phyloP scores from a whole-genome alignment of 2,888 invertebrate genomes.

The Campopleginae sp. region DNA sequence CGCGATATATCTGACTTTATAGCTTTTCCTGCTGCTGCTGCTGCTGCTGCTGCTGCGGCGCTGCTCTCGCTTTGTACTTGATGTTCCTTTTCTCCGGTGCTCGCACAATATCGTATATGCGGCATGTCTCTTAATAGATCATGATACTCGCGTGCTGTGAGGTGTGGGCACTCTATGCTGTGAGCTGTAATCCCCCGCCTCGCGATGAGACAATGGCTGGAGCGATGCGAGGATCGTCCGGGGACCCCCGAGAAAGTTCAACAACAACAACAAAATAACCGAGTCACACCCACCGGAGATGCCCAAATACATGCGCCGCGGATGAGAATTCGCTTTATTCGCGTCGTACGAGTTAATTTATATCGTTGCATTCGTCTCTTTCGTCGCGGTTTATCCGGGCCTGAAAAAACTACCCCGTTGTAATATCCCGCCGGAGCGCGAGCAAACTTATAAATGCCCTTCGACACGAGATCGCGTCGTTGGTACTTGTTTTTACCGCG shows the following conservation, averaged over 20 bases:
- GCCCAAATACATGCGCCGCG: neutral
- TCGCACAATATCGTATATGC: slow-evolving; percentile 7
- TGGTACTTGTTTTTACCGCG: slow-evolving; percentile 22
- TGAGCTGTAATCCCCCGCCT: slow-evolving; percentile 39
- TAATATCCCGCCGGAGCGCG: slow-evolving; percentile 26
- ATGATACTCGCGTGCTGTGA: neutral
- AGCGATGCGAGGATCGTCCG: slow-evolving; percentile 33
- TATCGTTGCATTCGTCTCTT: neutral
- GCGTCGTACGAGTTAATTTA: neutral
- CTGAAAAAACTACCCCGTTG: neutral
- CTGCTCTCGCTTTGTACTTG: slow-evolving; percentile 19
- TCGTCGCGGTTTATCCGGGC: neutral
- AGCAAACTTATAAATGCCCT: slow-evolving; percentile 50
- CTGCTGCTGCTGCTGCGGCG: too few species aligned
- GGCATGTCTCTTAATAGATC: slow-evolving; percentile 1
- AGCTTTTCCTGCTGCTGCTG: too few species aligned
- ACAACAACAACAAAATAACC: slow-evolving; percentile 47
- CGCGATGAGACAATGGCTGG: slow-evolving; percentile 55
- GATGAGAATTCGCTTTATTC: slow-evolving; percentile 14
- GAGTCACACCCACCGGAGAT: slow-evolving; percentile 58
- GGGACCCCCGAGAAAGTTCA: slow-evolving; percentile 39
- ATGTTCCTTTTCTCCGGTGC: slow-evolving; percentile 4
- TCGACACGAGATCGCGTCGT: slow-evolving; percentile 48
- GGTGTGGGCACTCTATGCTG: slow-evolving; percentile 11
- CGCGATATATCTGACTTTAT: slow-evolving; percentile 38